Evolutionary conservation across 1,140 invertebrate genomes (phyloP), one percentile per base, ranked within the genome.

Genomic region (Tetraneura akinire): DNA sequence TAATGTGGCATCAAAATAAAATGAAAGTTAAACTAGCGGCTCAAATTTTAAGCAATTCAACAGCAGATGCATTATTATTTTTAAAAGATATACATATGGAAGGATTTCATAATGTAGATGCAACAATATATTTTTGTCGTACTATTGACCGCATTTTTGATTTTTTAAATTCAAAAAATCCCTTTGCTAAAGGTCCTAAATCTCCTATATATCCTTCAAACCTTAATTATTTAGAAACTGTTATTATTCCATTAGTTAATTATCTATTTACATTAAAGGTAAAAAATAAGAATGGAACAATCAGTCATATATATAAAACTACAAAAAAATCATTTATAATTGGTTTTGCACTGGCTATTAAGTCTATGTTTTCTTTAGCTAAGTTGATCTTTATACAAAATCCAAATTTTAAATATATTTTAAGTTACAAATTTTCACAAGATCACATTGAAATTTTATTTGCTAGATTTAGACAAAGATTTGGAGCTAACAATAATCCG

Each of bases 371-470:
- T 70, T 68, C 32, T 11, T 37, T 42, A 45, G 32, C 37, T 42
- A 70, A 70, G 23, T 45, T 70, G 18, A 26, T 70, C 18, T 70
- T 70, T 42, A n/a, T 37, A 11, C 45, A 70, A 45, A 45, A 45
- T 70, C 66, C 23, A 26, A 8, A 16, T n/a, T 45, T 11, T 23
- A 55, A 23, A 55, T 55, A 55, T 55, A 53, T 55, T 21, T 55
- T 55, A 55, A 55, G n/a, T 55, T 21, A 70, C n/a, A 42, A 42
- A 21, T 42, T 0, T n/a, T 70, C 16, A 21, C 32, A 42, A 21
- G 66, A 70, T 47, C 32, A 70, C 42, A 70, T 70, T 70, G 66
- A n/a, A 68, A 68, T 68, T 32, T 42, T 42, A 32, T 68, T 68
- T 68, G 18, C 14, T 37, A 9, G 42, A n/a, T 37, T 66, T 16